Evolutionary conservation across 2,888 invertebrate species (phyloP).

Genomic region (Nephrocerus scutellatus): DNA sequence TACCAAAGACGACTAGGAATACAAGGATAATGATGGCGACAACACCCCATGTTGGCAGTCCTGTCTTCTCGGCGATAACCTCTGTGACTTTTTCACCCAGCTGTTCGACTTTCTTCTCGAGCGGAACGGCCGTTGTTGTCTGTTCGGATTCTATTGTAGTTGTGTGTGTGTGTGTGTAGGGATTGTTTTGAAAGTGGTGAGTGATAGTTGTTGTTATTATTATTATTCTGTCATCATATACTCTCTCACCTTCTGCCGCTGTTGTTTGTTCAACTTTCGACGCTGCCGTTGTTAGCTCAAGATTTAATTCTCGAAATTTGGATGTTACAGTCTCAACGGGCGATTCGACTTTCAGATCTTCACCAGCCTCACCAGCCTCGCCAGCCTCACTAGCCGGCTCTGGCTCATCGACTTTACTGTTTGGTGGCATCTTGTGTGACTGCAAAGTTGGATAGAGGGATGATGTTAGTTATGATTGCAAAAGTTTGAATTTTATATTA

Average conservation of each 20-base stretch:
- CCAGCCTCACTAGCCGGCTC: slow-evolving; percentile 31
- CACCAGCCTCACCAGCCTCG: slow-evolving; percentile 31
- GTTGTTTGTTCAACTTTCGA: slow-evolving; percentile 30
- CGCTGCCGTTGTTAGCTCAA: slow-evolving; percentile 32
- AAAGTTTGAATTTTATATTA: not conserved
- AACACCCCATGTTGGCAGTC: slow-evolving; percentile 77
- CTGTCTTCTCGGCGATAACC: slow-evolving; percentile 62
- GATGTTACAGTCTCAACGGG: too few species aligned
- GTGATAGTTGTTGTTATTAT: not conserved
- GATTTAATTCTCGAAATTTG: too few species aligned
- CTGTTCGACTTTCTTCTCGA: slow-evolving; percentile 40
- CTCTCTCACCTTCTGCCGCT: slow-evolving; percentile 34
- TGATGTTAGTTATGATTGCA: not conserved
- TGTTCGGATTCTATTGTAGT: slow-evolving; percentile 27
- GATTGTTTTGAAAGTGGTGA: not conserved
- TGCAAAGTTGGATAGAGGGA: slow-evolving; percentile 4
- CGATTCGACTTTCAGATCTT: slow-evolving; percentile 36
- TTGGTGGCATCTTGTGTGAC: slow-evolving; percentile 43
- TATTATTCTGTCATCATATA: slow-evolving; percentile 7
- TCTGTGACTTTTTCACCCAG: slow-evolving; percentile 53
- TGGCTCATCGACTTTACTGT: slow-evolving; percentile 36
- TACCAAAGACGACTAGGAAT: slow-evolving; percentile 69
- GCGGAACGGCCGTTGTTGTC: slow-evolving; percentile 33
- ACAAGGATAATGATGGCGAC: slow-evolving; percentile 79
- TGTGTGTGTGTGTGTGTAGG: not conserved